Base-by-base conservation (phyloP, 2,888 invertebrate species). In the Caenorhabditis doughertyi region DNA sequence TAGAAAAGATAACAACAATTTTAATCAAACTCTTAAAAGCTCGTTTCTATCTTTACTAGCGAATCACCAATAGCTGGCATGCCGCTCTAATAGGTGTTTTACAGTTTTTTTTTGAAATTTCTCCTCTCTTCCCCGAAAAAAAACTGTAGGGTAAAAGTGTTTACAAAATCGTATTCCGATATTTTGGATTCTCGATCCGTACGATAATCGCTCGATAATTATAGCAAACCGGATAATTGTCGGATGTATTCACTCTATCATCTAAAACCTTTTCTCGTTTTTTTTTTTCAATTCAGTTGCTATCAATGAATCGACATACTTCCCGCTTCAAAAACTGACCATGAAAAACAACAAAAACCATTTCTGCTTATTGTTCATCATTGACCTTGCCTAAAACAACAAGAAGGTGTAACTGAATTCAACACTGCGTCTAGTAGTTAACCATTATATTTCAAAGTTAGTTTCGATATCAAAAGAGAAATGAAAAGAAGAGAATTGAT, bases 321-420 rank as follows among this genome's bases (percentile, higher is more conserved):
- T 64, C 73, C 55, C 44, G 11, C 7, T 74, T 29, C 29, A 73
- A 64, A 67, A 76, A 68, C 58, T 76, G 67, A 76, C 76, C 76
- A 68, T 68, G 58, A 76, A 68, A 73, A 32, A 53, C 32, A 49
- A 21, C 65, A 49, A 49, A 53, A 35, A 35, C 3, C 23, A 32
- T 18, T 18, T 47, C 16, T 58, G 39, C 47, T 56, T 42, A 18
- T 42, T 74, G 64, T 56, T 56, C 58, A 71, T 55, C 47, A 27
- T 23, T 68, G 76, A 76, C 76, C 68, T 74, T 74, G 74, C 56
- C 58, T 13, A 65, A 73, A 47, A n/a, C n/a, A 74, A 74, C 56
- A 74, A 73, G 35, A 58, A 39, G 47, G 67, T 76, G 76, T 76
- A 67, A 76, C 60, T 65, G 35, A 56, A 56, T 68, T 27, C 18